phyloP scores from a whole-genome alignment of 2,113 vertebrate genomes.

The Urocolius indicus region DNA sequence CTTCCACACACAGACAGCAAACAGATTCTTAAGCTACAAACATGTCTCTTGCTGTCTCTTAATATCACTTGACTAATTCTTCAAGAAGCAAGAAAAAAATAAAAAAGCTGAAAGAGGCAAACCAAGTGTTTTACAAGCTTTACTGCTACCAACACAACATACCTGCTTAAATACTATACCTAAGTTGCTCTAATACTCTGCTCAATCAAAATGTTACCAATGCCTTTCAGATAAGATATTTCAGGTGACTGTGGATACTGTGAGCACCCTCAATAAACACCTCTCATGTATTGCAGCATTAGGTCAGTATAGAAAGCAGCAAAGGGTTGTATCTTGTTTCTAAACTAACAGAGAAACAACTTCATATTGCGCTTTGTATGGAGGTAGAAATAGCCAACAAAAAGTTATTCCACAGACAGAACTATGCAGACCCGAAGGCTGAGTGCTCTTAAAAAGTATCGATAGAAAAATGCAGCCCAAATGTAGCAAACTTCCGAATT shows the following conservation, averaged over 20 bases:
- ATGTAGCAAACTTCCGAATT: background rate
- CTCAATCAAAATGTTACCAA: background rate
- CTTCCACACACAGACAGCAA: background rate
- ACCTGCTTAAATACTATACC: background rate
- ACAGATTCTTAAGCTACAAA: background rate
- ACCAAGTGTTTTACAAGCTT: background rate
- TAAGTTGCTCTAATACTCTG: background rate
- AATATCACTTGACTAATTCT: background rate
- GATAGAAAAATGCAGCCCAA: background rate
- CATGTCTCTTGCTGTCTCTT: background rate
- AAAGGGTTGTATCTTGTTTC: background rate
- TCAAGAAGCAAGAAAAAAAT: background rate
- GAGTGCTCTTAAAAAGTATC: background rate
- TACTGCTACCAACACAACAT: background rate
- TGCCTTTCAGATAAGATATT: background rate
- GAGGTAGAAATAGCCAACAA: background rate
- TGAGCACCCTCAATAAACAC: background rate
- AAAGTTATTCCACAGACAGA: background rate
- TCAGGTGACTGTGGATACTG: background rate
- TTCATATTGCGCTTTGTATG: fast-evolving
- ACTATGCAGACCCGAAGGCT: background rate
- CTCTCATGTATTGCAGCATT: background rate
- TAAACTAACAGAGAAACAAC: background rate
- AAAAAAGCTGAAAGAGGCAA: background rate
- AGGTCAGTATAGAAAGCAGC: background rate